phyloP scores from a whole-genome alignment of 92 coral and sea anemone species.

The Epizoanthus rinbou region DNA sequence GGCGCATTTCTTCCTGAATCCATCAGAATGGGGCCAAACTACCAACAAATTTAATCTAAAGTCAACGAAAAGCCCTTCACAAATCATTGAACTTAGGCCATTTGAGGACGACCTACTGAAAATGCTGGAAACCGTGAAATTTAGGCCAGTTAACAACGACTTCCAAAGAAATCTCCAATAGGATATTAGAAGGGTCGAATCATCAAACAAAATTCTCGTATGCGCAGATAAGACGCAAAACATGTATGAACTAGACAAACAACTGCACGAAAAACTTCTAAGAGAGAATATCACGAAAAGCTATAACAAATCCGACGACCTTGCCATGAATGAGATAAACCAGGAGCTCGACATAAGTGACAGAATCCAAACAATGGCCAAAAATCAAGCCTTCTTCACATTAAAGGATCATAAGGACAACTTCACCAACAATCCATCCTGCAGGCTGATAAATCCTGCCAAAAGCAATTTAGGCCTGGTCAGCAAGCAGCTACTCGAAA shows the following conservation, averaged over 20 bases:
- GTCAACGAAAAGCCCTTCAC: background rate
- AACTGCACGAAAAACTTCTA: slow-evolving; percentile 8
- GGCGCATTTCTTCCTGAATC: slow-evolving; percentile 41
- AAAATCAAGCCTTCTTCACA: too few relatives aligned
- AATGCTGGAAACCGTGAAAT: background rate
- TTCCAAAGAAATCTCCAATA: background rate
- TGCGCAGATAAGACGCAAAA: slow-evolving; percentile 26
- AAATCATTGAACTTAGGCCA: background rate
- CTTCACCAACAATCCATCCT: too few relatives aligned
- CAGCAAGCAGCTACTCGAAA: too few relatives aligned
- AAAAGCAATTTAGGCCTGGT: too few relatives aligned
- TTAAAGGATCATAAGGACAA: too few relatives aligned
- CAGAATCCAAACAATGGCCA: too few relatives aligned
- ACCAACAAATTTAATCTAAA: background rate
- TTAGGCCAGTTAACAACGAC: background rate
- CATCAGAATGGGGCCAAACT: background rate
- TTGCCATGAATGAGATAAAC: background rate
- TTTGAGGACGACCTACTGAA: slow-evolving; percentile 20
- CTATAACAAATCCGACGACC: slow-evolving; percentile 4
- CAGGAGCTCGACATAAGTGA: background rate
- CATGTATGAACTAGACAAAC: slow-evolving; percentile 10
- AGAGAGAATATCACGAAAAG: slow-evolving; percentile 31
- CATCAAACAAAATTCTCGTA: background rate
- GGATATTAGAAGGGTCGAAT: slow-evolving; percentile 1
- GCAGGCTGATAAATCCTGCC: too few relatives aligned